Evolutionary conservation across 2,797 vertebrate species (phyloP).

Genomic region (Semotilus atromaculatus): DNA sequence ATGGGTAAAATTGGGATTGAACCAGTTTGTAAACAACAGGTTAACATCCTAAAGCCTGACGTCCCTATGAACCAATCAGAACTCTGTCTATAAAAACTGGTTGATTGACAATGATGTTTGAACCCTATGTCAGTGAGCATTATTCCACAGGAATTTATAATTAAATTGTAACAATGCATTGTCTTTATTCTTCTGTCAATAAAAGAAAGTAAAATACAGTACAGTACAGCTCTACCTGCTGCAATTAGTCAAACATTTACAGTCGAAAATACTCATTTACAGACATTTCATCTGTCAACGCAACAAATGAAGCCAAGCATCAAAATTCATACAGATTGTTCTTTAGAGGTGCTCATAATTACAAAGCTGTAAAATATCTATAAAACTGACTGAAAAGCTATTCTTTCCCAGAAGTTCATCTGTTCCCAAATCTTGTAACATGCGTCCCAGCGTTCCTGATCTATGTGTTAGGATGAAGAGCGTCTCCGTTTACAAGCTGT

Average conservation of each 20-base stretch:
- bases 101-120: no score
- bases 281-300: neutral
- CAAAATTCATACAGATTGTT: neutral
- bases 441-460: neutral
- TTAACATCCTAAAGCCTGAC: neutral
- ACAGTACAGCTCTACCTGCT: conserved; percentile 44
- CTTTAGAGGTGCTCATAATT: neutral
- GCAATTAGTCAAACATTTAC: conserved; percentile 70
- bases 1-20: neutral
- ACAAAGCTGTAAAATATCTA: neutral
- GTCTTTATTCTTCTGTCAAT: conserved; percentile 27
- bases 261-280: conserved; percentile 50
- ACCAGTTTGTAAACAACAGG: neutral
- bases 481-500: neutral
- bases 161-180: neutral
- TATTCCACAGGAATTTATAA: neutral
- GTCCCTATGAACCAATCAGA: neutral
- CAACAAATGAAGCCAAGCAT: neutral
- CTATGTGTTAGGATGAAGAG: neutral
- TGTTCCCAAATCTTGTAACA: neutral
- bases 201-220: neutral
- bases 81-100: no score
- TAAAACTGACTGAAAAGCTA: neutral
- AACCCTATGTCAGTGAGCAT: neutral
- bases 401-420: neutral